Conservation (phyloP, 37 sponge, comb jelly and placozoan genomes). For the Beroe ovata region DNA sequence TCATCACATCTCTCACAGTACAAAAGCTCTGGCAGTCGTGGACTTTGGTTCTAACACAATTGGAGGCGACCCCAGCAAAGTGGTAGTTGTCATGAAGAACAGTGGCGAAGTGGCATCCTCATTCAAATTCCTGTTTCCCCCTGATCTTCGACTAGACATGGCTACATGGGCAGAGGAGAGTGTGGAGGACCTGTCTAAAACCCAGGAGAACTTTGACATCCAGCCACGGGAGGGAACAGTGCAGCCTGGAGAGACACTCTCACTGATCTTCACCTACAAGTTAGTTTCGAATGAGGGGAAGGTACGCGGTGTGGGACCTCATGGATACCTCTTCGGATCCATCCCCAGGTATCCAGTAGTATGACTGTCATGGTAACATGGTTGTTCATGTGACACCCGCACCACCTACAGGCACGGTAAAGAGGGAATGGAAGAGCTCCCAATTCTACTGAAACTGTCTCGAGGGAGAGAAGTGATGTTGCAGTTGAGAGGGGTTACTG, state of each 20-base stretch:
- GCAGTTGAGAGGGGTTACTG: conserved; percentile 66
- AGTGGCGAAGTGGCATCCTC: conserved; percentile 46
- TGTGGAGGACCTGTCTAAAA: conserved; percentile 75
- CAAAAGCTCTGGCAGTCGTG: conserved; percentile 77
- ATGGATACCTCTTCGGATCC: too few relatives aligned
- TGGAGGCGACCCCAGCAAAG: conserved; percentile 50
- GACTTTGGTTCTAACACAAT: conserved; percentile 83
- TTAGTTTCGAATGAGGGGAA: not conserved
- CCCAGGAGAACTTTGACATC: conserved; percentile 82
- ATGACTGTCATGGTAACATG: too few relatives aligned
- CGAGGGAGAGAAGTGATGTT: conserved; percentile 69
- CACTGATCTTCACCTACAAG: conserved; percentile 72
- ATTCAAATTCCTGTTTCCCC: conserved; percentile 87
- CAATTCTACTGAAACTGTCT: conserved; percentile 67
- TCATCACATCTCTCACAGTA: conserved; percentile 69
- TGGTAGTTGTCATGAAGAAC: conserved; percentile 66
- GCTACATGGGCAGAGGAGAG: conserved; percentile 95
- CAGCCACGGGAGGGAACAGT: conserved; percentile 77
- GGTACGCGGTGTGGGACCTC: too few relatives aligned
- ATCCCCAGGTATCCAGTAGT: too few relatives aligned
- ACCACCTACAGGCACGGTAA: conserved; percentile 15
- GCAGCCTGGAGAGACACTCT: conserved; percentile 72
- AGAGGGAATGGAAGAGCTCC: conserved; percentile 52
- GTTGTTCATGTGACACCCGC: too few relatives aligned
- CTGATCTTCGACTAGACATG: conserved; percentile 90